Conservation (phyloP, 2,888 invertebrate species). For the Callosobruchus maculatus region DNA sequence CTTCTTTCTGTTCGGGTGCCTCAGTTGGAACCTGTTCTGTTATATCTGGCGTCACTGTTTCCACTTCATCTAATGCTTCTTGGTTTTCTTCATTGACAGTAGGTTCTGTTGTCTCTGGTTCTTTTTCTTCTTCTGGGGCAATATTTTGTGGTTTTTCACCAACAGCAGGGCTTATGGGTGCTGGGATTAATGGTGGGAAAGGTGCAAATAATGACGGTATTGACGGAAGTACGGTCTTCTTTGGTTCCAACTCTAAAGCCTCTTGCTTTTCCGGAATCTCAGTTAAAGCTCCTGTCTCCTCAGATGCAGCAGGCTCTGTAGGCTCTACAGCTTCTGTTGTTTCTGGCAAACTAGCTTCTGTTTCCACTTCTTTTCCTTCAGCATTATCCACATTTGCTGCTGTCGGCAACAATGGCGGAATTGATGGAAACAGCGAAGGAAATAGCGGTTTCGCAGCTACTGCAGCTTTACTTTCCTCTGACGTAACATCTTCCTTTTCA, state of each 20-base stretch:
- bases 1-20: not conserved
- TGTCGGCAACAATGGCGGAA: not conserved
- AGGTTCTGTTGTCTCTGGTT: not conserved
- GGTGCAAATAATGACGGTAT: no score
- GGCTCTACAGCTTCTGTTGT: conserved; percentile 4
- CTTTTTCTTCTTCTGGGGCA: not conserved
- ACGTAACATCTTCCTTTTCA: no score
- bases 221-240: no score
- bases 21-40: not conserved
- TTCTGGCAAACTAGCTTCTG: not conserved
- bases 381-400: not conserved
- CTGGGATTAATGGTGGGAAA: no score
- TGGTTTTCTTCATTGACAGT: not conserved
- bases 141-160: no score
- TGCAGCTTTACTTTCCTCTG: not conserved
- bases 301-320: not conserved
- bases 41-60: not conserved
- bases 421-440: no score
- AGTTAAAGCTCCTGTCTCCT: not conserved
- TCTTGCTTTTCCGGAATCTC: not conserved
- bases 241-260: no score
- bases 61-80: not conserved
- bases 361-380: not conserved
- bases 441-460: not conserved
- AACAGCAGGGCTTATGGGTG: no score